Evolutionary conservation across 2,797 vertebrate species (phyloP).

Genomic region (Xenentodon cancila): DNA sequence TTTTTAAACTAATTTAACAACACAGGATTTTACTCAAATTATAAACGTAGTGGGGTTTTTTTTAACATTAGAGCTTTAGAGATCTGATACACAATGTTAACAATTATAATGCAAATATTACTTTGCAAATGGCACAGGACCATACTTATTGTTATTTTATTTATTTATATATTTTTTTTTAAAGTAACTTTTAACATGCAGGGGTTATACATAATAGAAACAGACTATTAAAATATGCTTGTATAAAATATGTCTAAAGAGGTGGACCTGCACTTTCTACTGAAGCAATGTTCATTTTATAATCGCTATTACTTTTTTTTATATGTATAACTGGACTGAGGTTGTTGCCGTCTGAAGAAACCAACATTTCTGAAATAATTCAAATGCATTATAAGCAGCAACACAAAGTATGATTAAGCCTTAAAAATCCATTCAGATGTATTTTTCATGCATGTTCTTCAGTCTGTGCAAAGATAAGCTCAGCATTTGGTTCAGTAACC

Average conservation of each 20-base stretch:
- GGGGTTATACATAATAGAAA: slow-evolving; percentile 9
- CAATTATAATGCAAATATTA: slow-evolving; percentile 14
- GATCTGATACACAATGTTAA: background rate
- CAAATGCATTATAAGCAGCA: background rate
- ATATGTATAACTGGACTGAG: slow-evolving; percentile 1
- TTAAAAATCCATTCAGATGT: background rate
- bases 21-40: too few species aligned
- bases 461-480: background rate
- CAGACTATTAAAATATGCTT: slow-evolving; percentile 17
- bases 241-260: slow-evolving; percentile 32
- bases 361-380: background rate
- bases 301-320: background rate
- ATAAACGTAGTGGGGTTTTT: too few species aligned
- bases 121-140: slow-evolving; percentile 36
- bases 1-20: too few species aligned
- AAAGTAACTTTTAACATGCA: slow-evolving; percentile 1
- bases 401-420: slow-evolving; percentile 3
- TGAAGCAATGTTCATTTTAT: background rate
- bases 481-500: slow-evolving; percentile 66
- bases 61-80: too few species aligned
- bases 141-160: background rate
- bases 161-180: background rate
- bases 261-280: slow-evolving; percentile 59
- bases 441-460: background rate
- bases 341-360: background rate